Evolutionary conservation across 2,888 invertebrate species (phyloP).

Genomic region (Drosophila neotestacea): DNA sequence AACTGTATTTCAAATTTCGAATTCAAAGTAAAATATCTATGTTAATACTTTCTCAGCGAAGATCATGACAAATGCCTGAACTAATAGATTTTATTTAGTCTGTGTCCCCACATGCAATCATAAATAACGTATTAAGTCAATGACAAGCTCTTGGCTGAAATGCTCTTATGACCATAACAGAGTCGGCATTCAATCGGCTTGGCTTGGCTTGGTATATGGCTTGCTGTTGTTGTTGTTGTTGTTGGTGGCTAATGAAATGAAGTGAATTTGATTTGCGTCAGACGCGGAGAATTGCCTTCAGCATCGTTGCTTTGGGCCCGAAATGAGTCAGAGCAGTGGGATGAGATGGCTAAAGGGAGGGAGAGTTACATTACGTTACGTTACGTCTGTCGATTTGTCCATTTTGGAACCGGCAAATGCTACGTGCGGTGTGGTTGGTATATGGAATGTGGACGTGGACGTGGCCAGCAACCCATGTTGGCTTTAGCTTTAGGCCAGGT

Average conservation of each 20-base stretch:
- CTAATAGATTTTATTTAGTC: conserved; percentile 39
- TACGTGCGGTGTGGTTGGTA: conserved; percentile 46
- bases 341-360: background rate
- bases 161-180: conserved; percentile 47
- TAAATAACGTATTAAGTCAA: conserved; percentile 57
- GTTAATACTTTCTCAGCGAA: conserved; percentile 37
- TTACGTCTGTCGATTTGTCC: conserved; percentile 24
- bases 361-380: conserved; percentile 24
- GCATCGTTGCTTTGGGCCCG: conserved; percentile 4
- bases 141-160: conserved; percentile 26
- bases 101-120: conserved; percentile 36
- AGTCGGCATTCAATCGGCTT: background rate
- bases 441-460: conserved; percentile 64
- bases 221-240: conserved; percentile 6
- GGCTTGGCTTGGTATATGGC: conserved; percentile 22
- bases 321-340: conserved; percentile 17
- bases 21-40: conserved; percentile 10
- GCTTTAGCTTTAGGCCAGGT: conserved; percentile 29
- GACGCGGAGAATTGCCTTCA: conserved; percentile 11
- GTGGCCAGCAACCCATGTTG: conserved; percentile 52
- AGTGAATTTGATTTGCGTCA: conserved; percentile 56
- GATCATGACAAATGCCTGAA: conserved; percentile 53
- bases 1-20: conserved; percentile 1
- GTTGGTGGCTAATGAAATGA: conserved; percentile 59
- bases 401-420: conserved; percentile 42